Conservation (phyloP, 64 coral and sea anemone genomes). For the Dendrophyllia cribrosa region DNA sequence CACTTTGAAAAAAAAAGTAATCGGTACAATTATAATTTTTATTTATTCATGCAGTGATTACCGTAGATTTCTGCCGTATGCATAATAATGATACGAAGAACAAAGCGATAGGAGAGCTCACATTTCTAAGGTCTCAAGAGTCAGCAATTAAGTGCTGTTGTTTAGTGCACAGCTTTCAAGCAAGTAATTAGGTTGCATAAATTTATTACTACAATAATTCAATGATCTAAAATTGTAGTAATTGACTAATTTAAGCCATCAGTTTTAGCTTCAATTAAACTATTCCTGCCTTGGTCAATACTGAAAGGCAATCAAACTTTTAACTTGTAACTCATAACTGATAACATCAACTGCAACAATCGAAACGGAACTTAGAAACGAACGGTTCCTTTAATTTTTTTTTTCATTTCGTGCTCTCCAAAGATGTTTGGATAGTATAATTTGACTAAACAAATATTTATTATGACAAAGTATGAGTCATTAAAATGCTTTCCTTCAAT, state of each 20-base stretch:
- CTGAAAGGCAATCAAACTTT: too few species aligned
- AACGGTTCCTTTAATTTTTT: not conserved
- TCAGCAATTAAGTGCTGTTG: too few species aligned
- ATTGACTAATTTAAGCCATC: not conserved
- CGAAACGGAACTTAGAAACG: not conserved
- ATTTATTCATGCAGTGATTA: too few species aligned
- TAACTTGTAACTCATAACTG: too few species aligned
- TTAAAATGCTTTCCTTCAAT: conserved; percentile 20
- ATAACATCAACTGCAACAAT: not conserved
- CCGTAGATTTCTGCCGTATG: too few species aligned
- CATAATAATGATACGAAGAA: too few species aligned
- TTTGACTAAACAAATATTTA: conserved; percentile 37
- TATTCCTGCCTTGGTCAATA: too few species aligned
- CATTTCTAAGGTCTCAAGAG: too few species aligned
- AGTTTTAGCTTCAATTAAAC: too few species aligned
- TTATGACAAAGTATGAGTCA: not conserved
- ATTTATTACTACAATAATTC: not conserved
- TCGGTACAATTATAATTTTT: too few species aligned
- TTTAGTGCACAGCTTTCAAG: not conserved
- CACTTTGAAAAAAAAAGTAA: too few species aligned
- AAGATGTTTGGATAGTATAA: conserved; percentile 7
- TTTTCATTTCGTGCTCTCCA: not conserved
- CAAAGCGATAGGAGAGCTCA: too few species aligned
- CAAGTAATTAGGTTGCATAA: not conserved
- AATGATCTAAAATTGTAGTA: not conserved